These are phyloP conservation scores for Ametastegia equiseti DNA, from an alignment of 2,888 invertebrate species.

Conservation along the genomic window DNA sequence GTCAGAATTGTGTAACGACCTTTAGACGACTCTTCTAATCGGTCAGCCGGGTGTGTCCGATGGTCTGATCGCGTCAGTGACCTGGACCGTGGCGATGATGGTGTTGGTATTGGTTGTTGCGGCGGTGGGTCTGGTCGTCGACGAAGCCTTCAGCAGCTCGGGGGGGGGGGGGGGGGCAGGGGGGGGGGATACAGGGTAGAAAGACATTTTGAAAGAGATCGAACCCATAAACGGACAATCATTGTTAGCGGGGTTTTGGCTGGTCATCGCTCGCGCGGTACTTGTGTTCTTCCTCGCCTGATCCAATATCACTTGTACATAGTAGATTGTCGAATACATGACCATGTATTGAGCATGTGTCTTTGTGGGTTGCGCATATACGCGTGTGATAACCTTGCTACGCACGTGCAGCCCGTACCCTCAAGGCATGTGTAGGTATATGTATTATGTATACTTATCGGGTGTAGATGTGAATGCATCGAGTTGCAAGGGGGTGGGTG, in stretches of 20 bases:
- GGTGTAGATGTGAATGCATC: too few relatives aligned
- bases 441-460: neutral
- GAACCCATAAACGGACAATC: slow-evolving; percentile 50
- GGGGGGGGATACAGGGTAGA: neutral
- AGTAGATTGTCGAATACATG: neutral
- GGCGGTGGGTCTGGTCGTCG: slow-evolving; percentile 11
- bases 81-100: slow-evolving; percentile 28
- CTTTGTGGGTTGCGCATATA: neutral
- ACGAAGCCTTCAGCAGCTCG: slow-evolving; percentile 34
- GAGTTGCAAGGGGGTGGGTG: neutral
- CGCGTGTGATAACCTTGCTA: neutral
- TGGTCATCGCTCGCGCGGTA: slow-evolving; percentile 55
- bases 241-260: slow-evolving; percentile 57
- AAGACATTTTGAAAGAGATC: slow-evolving; percentile 50
- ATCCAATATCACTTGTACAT: slow-evolving; percentile 35
- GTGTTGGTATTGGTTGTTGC: too few relatives aligned
- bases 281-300: slow-evolving; percentile 48
- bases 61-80: slow-evolving; percentile 45
- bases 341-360: neutral
- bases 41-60: slow-evolving; percentile 47
- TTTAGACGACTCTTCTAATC: slow-evolving; percentile 43
- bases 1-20: slow-evolving; percentile 38
- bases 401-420: neutral
- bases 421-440: neutral
- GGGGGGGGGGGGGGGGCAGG: too few relatives aligned